phyloP scores from a whole-genome alignment of 2,888 invertebrate genomes.

The Strigamia transsilvanica region DNA sequence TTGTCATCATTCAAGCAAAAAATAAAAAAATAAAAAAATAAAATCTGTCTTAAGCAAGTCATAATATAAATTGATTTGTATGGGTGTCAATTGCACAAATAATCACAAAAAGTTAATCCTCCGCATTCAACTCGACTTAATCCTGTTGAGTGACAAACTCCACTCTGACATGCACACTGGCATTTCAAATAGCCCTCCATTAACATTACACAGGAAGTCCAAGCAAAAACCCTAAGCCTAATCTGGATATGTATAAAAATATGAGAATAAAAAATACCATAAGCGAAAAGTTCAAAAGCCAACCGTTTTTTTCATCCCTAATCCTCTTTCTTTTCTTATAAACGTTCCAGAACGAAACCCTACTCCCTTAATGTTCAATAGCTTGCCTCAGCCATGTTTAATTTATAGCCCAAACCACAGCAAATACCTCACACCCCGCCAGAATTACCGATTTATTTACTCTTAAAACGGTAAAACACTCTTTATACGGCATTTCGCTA shows the following conservation, averaged over 20 bases:
- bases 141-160: conserved; percentile 39
- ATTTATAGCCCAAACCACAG: not conserved
- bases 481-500: too few relatives aligned
- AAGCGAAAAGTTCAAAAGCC: conserved; percentile 4
- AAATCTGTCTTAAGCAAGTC: not conserved
- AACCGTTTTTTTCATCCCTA: not conserved
- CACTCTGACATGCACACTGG: conserved; percentile 32
- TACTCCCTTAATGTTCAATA: not conserved
- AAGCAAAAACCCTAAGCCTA: not conserved
- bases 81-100: conserved; percentile 36
- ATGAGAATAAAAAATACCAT: not conserved
- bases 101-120: conserved; percentile 9
- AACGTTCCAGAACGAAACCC: not conserved
- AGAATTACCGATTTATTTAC: too few relatives aligned
- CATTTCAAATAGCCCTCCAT: conserved; percentile 21
- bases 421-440: not conserved
- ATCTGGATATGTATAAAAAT: conserved; percentile 42
- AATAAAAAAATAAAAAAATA: not conserved
- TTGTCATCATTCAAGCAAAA: too few relatives aligned
- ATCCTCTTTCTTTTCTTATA: conserved; percentile 37
- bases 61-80: conserved; percentile 12
- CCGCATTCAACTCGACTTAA: not conserved
- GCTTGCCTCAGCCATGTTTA: not conserved
- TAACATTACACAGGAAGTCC: conserved; percentile 17
- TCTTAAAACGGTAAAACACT: too few relatives aligned